phyloP scores from a whole-genome alignment of 2,888 invertebrate genomes.

The Mimachlamys varia region DNA sequence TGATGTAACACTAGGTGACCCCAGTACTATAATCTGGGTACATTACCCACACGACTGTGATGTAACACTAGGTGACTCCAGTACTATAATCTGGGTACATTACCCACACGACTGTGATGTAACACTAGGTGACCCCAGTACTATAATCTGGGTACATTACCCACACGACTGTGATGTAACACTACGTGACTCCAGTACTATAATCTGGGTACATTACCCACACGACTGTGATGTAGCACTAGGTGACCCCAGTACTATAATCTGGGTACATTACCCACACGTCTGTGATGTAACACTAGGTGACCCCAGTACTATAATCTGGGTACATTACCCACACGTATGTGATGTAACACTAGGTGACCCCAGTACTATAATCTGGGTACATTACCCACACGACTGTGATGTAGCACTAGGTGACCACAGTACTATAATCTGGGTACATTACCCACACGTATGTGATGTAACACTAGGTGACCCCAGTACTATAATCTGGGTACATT shows the following conservation, averaged over 20 bases:
- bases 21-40: too few species aligned
- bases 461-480: neutral
- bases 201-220: neutral
- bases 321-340: neutral
- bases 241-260: too few species aligned
- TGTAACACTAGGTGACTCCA: neutral
- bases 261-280: neutral
- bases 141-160: too few species aligned
- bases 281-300: neutral
- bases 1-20: neutral
- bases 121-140: neutral
- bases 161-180: neutral
- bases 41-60: neutral
- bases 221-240: neutral
- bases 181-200: too few species aligned
- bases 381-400: neutral
- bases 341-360: neutral
- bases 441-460: neutral
- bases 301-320: too few species aligned
- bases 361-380: too few species aligned
- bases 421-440: too few species aligned
- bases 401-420: neutral
- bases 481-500: too few species aligned
- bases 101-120: neutral
- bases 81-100: too few species aligned